A percentile compares a stretch with the other conserved stretches of the same genome.
phyloP scores from a whole-genome alignment of 2,797 vertebrate genomes.

The Anguilla marmorata region DNA sequence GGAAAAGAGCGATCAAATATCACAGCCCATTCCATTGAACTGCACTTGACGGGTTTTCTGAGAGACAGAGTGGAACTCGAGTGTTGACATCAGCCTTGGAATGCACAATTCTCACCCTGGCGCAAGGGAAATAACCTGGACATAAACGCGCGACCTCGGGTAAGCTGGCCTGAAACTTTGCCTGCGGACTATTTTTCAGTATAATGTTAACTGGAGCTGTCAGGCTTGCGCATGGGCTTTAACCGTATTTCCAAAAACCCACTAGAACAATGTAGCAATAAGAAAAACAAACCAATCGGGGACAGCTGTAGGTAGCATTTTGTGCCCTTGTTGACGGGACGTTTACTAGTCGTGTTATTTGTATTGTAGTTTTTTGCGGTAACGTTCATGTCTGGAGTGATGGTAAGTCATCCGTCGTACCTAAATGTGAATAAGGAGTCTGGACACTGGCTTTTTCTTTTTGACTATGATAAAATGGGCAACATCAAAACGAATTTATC shows the following conservation, averaged over 20 bases:
- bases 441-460: neutral
- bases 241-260: neutral
- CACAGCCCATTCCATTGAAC: constrained; percentile 37
- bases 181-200: neutral
- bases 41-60: constrained; percentile 34
- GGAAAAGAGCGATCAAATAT: constrained; percentile 39
- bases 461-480: neutral
- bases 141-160: constrained; percentile 53
- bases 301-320: neutral
- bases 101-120: constrained; percentile 45
- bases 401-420: neutral
- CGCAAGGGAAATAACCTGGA: constrained; percentile 39
- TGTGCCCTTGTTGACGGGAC: neutral
- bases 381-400: neutral
- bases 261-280: neutral
- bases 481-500: neutral
- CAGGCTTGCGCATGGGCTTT: neutral
- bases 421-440: neutral
- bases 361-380: neutral
- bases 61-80: constrained; percentile 36
- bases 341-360: neutral
- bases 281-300: neutral
- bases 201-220: neutral
- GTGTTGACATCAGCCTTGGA: constrained; percentile 59
- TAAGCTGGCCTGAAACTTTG: constrained; percentile 41